A percentile compares a stretch with the other conserved stretches of the same genome.
Evolutionary conservation across 2,113 vertebrate genomes (phyloP).

Genomic region (Percina caprodes): DNA sequence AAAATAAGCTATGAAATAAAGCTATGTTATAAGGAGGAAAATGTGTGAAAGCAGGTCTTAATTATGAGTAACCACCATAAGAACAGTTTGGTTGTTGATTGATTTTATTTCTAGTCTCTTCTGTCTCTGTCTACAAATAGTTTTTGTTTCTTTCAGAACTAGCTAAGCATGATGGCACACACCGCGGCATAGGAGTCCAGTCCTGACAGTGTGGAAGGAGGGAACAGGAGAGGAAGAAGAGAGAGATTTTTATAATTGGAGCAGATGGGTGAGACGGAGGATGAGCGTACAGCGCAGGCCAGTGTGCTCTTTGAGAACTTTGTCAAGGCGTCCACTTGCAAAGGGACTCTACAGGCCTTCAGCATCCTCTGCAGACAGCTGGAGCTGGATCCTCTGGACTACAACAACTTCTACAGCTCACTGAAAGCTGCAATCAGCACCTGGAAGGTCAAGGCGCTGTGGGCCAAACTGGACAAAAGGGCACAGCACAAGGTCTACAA

Average conservation of each 20-base stretch:
- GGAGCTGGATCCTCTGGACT: slow-evolving; percentile 91
- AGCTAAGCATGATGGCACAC: slow-evolving; percentile 23
- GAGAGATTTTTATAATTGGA: background rate
- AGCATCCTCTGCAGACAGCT: slow-evolving; percentile 93
- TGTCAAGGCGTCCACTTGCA: slow-evolving; percentile 93
- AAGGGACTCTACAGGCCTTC: slow-evolving; percentile 96
- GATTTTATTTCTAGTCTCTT: background rate
- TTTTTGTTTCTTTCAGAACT: slow-evolving; percentile 32
- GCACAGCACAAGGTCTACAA: slow-evolving; percentile 94
- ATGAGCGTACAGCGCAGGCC: slow-evolving; percentile 89
- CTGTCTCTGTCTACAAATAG: background rate
- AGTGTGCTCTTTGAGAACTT: slow-evolving; percentile 96
- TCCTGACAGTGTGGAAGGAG: slow-evolving; percentile 13
- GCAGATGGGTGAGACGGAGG: slow-evolving; percentile 91
- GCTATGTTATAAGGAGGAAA: background rate
- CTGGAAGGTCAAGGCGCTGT: slow-evolving; percentile 97
- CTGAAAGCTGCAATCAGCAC: slow-evolving; percentile 91
- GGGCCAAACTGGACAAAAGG: slow-evolving; percentile 96
- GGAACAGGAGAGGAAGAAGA: background rate
- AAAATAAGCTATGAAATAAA: too few relatives aligned
- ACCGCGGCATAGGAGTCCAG: slow-evolving; percentile 2
- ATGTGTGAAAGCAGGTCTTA: background rate
- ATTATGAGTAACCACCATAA: background rate
- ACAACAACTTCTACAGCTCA: slow-evolving; percentile 89
- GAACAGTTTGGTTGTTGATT: background rate